Conservation (phyloP, 2,113 vertebrate genomes). For the Lynx canadensis region DNA sequence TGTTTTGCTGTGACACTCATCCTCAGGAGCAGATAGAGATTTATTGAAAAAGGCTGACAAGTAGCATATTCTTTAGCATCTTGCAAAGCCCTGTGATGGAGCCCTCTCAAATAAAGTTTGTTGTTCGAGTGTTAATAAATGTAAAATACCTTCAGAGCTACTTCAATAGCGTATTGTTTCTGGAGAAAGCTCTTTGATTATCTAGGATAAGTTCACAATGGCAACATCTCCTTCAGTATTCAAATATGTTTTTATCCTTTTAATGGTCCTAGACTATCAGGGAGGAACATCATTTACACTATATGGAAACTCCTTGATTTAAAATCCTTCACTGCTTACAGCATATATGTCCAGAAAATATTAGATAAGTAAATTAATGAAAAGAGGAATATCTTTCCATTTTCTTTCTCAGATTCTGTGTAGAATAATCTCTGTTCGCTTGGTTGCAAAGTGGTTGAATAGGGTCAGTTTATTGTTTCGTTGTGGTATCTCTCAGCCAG, state of each 20-base stretch:
- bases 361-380: not conserved
- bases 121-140: not conserved
- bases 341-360: not conserved
- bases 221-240: not conserved
- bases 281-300: not conserved
- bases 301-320: not conserved
- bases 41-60: not conserved
- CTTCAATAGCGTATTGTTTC: not conserved
- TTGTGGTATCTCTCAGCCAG: not conserved
- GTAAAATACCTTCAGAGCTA: slow-evolving; percentile 1
- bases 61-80: not conserved
- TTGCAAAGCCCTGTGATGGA: not conserved
- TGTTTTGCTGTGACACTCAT: not conserved
- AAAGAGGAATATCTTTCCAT: not conserved
- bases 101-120: not conserved
- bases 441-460: not conserved
- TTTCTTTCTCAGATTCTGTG: not conserved
- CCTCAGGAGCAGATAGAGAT: not conserved
- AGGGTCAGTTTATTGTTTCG: not conserved
- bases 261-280: not conserved
- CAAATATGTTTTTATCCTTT: not conserved
- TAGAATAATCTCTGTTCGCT: not conserved
- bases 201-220: not conserved
- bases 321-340: not conserved
- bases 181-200: slow-evolving; percentile 12